These are phyloP conservation scores for Cryptotis parvus DNA, from an alignment of 2,113 vertebrate species.

Conservation along the genomic window DNA sequence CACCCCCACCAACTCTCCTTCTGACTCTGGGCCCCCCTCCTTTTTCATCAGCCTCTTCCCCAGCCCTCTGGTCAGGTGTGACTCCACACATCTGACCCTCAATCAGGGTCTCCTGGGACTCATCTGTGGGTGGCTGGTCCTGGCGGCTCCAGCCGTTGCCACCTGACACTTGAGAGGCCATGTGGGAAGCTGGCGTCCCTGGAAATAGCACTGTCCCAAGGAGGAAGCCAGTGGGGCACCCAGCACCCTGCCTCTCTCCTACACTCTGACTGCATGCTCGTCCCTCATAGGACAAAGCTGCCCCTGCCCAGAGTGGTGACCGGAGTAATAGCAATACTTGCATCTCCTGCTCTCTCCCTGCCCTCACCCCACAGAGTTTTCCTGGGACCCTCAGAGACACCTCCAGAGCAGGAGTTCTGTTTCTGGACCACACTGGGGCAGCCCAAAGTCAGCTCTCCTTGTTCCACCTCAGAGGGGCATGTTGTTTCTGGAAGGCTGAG, in stretches of 20 bases:
- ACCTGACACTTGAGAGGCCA: no score
- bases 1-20: rapidly evolving
- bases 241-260: rapidly evolving
- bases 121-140: no score
- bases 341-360: not conserved
- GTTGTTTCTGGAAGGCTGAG: no score
- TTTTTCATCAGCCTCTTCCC: not conserved
- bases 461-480: not conserved
- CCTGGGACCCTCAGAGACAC: not conserved
- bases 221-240: not conserved
- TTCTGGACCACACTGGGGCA: not conserved
- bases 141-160: no score
- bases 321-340: not conserved
- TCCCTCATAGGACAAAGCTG: no score
- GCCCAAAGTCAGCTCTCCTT: not conserved
- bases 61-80: not conserved
- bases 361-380: not conserved
- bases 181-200: not conserved
- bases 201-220: not conserved
- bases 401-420: not conserved
- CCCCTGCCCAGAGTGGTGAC: no score
- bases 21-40: not conserved
- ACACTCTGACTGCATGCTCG: rapidly evolving
- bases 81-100: no score
- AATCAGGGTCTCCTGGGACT: no score